Base-by-base conservation (phyloP, 2,797 vertebrate genomes). In the Chelmon rostratus region DNA sequence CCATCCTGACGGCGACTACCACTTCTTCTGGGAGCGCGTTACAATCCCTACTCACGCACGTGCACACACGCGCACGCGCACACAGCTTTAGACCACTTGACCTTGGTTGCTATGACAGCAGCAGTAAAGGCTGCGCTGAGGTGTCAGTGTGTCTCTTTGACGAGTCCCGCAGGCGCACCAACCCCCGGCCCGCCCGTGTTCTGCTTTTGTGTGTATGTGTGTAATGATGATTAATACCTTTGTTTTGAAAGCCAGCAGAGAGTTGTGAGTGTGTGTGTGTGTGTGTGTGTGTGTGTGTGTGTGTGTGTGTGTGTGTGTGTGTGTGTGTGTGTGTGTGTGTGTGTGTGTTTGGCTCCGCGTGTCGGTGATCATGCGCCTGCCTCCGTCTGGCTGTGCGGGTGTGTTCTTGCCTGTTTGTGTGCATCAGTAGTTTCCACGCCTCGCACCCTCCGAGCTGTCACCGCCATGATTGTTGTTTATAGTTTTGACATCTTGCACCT, bases 171-270 rank as follows among this genome's bases (percentile, higher is more conserved):
- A 76, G 90, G 93, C 86, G 2, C 84, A 64, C 77, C 82, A 79
- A 64, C 80, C 81, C 58, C 73, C 70, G 58, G 89, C 87, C 91
- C 89, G 92, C 91, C 90, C 80, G 62, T 73, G 82, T 86, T 82
- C 64, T 74, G 44, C 13, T 50, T 84, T 79, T 76, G 86, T 89
- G 84, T 92, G 89, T 90, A 56, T 90, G 90, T 90, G 88, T 89
- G 89, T 93, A 92, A 92, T 92, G 88, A 93, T 94, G 92, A 95
- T 95, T 94, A 94, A 95, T 95, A 93, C 85, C 90, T 93, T 92
- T 94, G 93, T 94, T 95, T 94, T 94, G 90, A 94, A 94, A 94
- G 93, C 87, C 90, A 86, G 73, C 86, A 54, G 91, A 91, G 91
- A 90, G 76, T 82, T 82, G 84, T 62, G 52, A 16, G 69, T 46